Evolutionary conservation across 2,113 vertebrate genomes (phyloP).

Genomic region (Tapirus terrestris): DNA sequence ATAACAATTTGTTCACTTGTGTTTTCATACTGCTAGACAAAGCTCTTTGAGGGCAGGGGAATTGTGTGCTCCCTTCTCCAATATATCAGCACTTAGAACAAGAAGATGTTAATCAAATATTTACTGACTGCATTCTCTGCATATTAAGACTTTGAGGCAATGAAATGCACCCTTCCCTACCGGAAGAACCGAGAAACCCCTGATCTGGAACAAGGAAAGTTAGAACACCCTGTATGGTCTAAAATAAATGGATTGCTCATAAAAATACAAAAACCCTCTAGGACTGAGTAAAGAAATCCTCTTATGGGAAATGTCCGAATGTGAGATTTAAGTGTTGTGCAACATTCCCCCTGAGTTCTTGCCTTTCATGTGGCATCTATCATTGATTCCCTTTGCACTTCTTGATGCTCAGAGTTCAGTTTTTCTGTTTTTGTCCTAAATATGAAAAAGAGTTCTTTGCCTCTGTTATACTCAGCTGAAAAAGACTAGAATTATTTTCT

Average conservation of each 20-base stretch:
- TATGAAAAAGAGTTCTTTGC: not conserved
- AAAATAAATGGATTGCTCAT: not conserved
- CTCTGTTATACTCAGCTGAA: not conserved
- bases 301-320: not conserved
- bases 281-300: not conserved
- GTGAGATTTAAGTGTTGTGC: not conserved
- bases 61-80: not conserved
- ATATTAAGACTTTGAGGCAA: not conserved
- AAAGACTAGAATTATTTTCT: not conserved
- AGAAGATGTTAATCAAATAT: not conserved
- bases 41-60: not conserved
- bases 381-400: not conserved
- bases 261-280: not conserved
- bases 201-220: not conserved
- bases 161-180: not conserved
- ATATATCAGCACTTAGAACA: not conserved
- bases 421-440: constrained; percentile 17
- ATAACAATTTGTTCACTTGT: not conserved
- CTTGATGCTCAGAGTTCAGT: not conserved
- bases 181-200: not conserved
- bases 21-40: not conserved
- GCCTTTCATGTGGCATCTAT: not conserved
- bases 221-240: not conserved
- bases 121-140: not conserved
- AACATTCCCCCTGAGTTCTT: not conserved